These are phyloP conservation scores for Proteles cristata DNA, from an alignment of 2,113 vertebrate species.

Conservation along the genomic window DNA sequence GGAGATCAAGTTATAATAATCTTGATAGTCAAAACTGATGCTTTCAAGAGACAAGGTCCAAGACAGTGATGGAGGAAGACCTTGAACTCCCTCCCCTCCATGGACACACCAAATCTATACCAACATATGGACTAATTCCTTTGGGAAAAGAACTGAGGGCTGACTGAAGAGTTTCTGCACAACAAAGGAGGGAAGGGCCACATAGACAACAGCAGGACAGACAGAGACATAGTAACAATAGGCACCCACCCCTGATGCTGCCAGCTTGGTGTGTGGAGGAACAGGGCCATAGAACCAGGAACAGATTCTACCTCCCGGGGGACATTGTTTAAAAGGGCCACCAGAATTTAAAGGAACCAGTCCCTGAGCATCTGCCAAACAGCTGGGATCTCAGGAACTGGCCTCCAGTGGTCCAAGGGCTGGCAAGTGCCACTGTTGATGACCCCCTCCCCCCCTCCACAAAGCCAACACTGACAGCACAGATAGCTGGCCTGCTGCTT, in stretches of 20 bases:
- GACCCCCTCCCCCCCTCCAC: background rate
- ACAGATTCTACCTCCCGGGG: background rate
- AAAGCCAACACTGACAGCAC: background rate
- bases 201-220: background rate
- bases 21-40: background rate
- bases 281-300: background rate
- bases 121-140: background rate
- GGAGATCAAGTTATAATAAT: background rate
- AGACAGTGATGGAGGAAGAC: background rate
- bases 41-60: background rate
- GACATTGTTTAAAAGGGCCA: background rate
- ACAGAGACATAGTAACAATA: background rate
- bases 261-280: background rate
- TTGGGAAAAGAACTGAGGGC: background rate
- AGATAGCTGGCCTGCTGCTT: background rate
- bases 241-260: background rate
- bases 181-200: background rate
- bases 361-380: background rate
- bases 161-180: background rate
- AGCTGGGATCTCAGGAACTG: background rate
- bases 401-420: background rate
- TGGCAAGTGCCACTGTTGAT: background rate
- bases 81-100: background rate
- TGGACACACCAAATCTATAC: background rate
- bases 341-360: background rate